Conservation (phyloP, 2,113 vertebrate genomes). For the Sander vitreus region DNA sequence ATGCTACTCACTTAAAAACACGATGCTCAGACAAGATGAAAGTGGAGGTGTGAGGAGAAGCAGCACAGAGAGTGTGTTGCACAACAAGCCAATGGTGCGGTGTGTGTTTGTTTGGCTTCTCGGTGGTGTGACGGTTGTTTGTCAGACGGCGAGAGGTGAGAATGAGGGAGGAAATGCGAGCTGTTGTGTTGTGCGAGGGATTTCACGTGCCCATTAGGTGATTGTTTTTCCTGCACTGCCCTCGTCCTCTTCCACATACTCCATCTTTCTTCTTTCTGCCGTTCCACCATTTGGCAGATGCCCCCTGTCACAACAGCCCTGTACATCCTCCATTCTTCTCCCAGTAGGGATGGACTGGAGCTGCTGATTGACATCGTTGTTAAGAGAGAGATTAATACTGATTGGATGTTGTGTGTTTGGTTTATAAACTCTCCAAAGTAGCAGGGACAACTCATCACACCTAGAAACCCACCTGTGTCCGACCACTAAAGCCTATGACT, state of each 20-base stretch:
- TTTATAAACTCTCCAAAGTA: constrained; percentile 74
- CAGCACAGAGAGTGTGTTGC: background rate
- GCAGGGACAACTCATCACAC: constrained; percentile 53
- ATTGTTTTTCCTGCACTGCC: constrained; percentile 52
- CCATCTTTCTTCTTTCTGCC: constrained; percentile 34
- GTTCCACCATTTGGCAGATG: constrained; percentile 67
- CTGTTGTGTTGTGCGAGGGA: constrained; percentile 39
- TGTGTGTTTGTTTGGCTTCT: constrained; percentile 25
- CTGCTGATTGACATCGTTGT: constrained; percentile 71
- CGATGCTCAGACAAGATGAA: constrained; percentile 41
- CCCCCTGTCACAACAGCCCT: constrained; percentile 39
- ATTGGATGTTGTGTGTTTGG: constrained; percentile 78
- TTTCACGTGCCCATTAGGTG: constrained; percentile 73
- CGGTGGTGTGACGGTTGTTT: constrained; percentile 4
- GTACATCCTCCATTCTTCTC: constrained; percentile 16
- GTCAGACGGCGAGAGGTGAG: constrained; percentile 39
- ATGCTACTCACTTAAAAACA: constrained; percentile 48
- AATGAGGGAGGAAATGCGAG: constrained; percentile 39
- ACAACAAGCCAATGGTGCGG: constrained; percentile 12
- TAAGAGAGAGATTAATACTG: constrained; percentile 76
- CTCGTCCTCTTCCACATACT: constrained; percentile 37
- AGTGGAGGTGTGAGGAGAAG: constrained; percentile 40
- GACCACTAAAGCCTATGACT: constrained; percentile 28
- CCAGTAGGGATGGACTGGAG: constrained; percentile 42
- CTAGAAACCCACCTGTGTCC: constrained; percentile 59